Conservation (phyloP, 2,888 invertebrate species). For the Campoplex nolae region DNA sequence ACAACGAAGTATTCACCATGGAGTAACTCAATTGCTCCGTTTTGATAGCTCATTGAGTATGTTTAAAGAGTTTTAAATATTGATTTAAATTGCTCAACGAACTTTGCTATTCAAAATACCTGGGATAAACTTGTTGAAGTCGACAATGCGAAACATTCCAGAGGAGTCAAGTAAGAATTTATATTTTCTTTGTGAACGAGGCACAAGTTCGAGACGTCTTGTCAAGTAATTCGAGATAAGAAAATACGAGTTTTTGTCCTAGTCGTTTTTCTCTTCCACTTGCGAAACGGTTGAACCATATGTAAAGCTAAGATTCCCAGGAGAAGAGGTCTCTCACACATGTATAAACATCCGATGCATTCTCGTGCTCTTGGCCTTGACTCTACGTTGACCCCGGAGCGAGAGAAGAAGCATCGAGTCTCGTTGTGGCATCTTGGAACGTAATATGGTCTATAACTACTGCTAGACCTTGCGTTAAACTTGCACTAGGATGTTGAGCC, state of each 20-base stretch:
- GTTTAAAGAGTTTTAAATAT: not conserved
- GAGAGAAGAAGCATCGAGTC: slow-evolving; percentile 31
- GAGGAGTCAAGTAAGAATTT: slow-evolving; percentile 15
- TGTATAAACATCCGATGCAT: slow-evolving; percentile 43
- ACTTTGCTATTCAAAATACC: not conserved
- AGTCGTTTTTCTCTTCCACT: not conserved
- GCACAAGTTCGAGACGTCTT: slow-evolving; percentile 39
- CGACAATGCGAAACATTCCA: not conserved
- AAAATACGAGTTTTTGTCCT: slow-evolving; percentile 42
- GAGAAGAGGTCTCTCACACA: slow-evolving; percentile 17
- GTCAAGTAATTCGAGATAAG: slow-evolving; percentile 51
- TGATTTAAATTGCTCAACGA: not conserved
- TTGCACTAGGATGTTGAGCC: slow-evolving; percentile 41
- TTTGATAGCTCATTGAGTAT: not conserved
- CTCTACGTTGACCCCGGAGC: slow-evolving; percentile 48
- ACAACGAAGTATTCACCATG: slow-evolving; percentile 30
- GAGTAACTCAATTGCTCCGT: slow-evolving; percentile 34
- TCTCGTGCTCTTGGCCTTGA: slow-evolving; percentile 60
- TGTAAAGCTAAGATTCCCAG: slow-evolving; percentile 31
- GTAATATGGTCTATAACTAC: slow-evolving; percentile 5
- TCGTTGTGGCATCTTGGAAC: slow-evolving; percentile 20
- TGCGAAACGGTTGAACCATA: slow-evolving; percentile 17
- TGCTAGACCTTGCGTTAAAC: slow-evolving; percentile 42
- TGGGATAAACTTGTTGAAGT: not conserved
- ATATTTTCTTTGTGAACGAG: slow-evolving; percentile 23